Conservation (phyloP, 1,140 invertebrate genomes). For the Eumeta japonica region DNA sequence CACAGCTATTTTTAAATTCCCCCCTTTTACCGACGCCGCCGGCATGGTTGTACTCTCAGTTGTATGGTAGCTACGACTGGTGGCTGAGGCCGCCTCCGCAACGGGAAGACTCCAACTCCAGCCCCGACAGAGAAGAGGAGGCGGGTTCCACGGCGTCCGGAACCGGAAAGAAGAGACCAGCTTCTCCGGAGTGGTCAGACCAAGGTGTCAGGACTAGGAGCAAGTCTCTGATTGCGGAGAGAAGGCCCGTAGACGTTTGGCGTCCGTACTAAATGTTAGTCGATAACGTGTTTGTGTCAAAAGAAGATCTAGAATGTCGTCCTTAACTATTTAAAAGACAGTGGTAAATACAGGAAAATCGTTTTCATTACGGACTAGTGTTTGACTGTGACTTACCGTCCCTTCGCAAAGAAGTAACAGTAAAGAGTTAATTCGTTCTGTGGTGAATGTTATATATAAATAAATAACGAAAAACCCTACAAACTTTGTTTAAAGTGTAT, state of each 20-base stretch:
- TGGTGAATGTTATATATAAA: too few species aligned
- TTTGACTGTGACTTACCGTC: conserved; percentile 17
- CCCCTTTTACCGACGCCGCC: conserved; percentile 69
- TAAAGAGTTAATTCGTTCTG: conserved; percentile 17
- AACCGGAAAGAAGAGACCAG: conserved; percentile 46
- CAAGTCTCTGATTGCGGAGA: conserved; percentile 44
- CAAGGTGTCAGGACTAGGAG: conserved; percentile 46
- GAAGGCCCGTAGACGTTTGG: conserved; percentile 59
- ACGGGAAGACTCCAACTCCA: conserved; percentile 45
- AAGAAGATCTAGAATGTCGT: conserved; percentile 22
- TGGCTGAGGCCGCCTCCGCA: conserved; percentile 59
- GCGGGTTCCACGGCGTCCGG: conserved; percentile 43
- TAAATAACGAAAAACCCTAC: too few species aligned
- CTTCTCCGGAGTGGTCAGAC: conserved; percentile 43
- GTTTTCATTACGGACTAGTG: too few species aligned
- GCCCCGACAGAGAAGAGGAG: conserved; percentile 40
- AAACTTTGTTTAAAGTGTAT: too few species aligned
- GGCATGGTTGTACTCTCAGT: conserved; percentile 72
- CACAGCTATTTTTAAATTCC: conserved; percentile 69
- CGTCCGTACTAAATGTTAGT: conserved; percentile 62
- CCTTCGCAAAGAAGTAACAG: conserved; percentile 22
- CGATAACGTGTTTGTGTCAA: conserved; percentile 8
- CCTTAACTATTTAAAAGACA: conserved; percentile 24
- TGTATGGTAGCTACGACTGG: conserved; percentile 65
- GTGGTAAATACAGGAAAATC: conserved; percentile 20